Conservation (phyloP, 92 coral and sea anemone species). For the Porites divaricata region DNA sequence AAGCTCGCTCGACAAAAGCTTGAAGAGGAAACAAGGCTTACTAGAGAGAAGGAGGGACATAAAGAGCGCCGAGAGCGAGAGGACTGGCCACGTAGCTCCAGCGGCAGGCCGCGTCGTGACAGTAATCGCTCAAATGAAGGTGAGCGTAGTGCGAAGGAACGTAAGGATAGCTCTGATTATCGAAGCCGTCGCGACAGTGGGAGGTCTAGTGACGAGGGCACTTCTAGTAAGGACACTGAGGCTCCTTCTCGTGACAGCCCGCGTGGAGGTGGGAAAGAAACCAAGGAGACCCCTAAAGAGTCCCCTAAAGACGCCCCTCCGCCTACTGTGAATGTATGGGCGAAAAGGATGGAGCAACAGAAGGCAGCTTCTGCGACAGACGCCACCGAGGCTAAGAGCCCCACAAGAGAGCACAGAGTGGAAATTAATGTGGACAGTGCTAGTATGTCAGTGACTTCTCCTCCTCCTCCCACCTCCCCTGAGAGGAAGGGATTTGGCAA, state of each 20-base stretch:
- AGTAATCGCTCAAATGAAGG: constrained; percentile 86
- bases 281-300: constrained; percentile 45
- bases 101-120: constrained; percentile 66
- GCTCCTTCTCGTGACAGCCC: constrained; percentile 27
- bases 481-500: constrained; percentile 57
- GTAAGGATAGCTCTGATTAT: constrained; percentile 58
- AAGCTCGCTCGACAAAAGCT: constrained; percentile 86
- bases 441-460: constrained; percentile 20
- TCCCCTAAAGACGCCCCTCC: constrained; percentile 66
- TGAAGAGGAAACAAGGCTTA: constrained; percentile 68
- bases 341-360: constrained; percentile 79
- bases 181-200: constrained; percentile 72
- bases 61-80: constrained; percentile 53
- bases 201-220: constrained; percentile 72
- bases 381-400: constrained; percentile 31
- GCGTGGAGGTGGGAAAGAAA: constrained; percentile 29
- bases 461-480: constrained; percentile 63
- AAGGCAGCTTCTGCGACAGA: constrained; percentile 59
- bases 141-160: constrained; percentile 47
- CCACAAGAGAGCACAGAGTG: constrained; percentile 33
- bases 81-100: constrained; percentile 65
- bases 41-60: constrained; percentile 61
- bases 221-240: constrained; percentile 29
- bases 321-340: constrained; percentile 85
- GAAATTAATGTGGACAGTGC: constrained; percentile 34